Evolutionary conservation across 2,797 vertebrate species (phyloP), one percentile per base, ranked within the genome.

Genomic region (Vireo griseus): DNA sequence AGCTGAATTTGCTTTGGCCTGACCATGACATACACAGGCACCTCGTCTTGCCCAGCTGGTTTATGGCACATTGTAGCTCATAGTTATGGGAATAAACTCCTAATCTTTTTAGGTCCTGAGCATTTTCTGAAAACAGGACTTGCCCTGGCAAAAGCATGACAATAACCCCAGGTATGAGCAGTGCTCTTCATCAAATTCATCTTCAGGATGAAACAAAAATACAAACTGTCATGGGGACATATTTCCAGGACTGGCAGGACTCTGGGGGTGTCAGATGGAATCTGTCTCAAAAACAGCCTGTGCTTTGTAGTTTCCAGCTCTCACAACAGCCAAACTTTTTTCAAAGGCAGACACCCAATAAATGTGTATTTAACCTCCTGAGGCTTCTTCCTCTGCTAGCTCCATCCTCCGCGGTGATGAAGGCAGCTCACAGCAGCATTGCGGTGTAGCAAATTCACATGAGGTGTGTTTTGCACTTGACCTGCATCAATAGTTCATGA

Each of bases 401-500:
- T 85, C 59, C 62, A 21, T 80, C 69, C 58, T 84, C 84, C 0
- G 0, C 2, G 5, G 73, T 2, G 13, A 16, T 47, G 87, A 28
- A 90, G 63, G 71, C 16, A 0, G 66, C 5, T 59, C 80, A 45
- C 69, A 91, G 77, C 95, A 73, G 86, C 74, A 10, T 6, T 5
- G 26, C 45, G 73, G 69, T 79, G 66, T 35, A 63, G 86, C 75
- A 92, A 72, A 92, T 95, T 96, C 94, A 61, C 65, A 48, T 14
- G 80, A 75, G 76, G 65, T 79, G 86, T 84, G 80, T 94, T 94
- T 92, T 81, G 84, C 85, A 91, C 88, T 87, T 45, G 11, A 67
- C 74, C 92, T 90, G 74, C 90, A 71, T 94, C 85, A 62, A 82
- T 88, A 94, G 81, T 76, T 85, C 92, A 94, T 95, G 94, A 91